Conservation (phyloP, 2,113 vertebrate species). For the Bujurquina vittata region DNA sequence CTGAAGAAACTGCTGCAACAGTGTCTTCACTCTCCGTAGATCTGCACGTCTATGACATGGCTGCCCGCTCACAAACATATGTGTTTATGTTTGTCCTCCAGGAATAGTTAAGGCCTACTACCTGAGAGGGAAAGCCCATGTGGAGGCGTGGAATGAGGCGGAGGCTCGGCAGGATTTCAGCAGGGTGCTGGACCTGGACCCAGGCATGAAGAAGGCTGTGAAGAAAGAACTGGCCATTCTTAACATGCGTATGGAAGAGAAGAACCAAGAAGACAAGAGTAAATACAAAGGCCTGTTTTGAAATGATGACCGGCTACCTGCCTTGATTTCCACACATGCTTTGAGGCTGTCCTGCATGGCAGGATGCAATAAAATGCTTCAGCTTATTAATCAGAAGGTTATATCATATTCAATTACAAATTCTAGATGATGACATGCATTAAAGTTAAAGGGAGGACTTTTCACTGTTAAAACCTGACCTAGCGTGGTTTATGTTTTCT, state of each 20-base stretch:
- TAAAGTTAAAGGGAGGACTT: not conserved
- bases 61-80: not conserved
- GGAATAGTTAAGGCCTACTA: conserved; percentile 86
- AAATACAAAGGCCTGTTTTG: conserved; percentile 85
- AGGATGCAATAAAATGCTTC: not conserved
- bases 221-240: conserved; percentile 82
- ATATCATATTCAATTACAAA: not conserved
- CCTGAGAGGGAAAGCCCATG: conserved; percentile 86
- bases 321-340: not conserved
- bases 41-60: not conserved
- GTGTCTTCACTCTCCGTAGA: not conserved
- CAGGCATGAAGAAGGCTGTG: conserved; percentile 83
- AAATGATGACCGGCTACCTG: not conserved
- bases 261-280: conserved; percentile 84
- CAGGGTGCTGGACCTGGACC: conserved; percentile 86
- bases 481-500: not conserved
- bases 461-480: not conserved
- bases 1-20: not conserved
- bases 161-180: conserved; percentile 83
- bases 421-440: not conserved
- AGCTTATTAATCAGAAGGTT: not conserved
- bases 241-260: conserved; percentile 84
- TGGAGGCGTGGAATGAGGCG: conserved; percentile 86
- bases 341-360: not conserved
- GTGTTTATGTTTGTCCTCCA: conserved; percentile 12